Conservation (phyloP, 2,797 vertebrate species). For the Anguilla anguilla region DNA sequence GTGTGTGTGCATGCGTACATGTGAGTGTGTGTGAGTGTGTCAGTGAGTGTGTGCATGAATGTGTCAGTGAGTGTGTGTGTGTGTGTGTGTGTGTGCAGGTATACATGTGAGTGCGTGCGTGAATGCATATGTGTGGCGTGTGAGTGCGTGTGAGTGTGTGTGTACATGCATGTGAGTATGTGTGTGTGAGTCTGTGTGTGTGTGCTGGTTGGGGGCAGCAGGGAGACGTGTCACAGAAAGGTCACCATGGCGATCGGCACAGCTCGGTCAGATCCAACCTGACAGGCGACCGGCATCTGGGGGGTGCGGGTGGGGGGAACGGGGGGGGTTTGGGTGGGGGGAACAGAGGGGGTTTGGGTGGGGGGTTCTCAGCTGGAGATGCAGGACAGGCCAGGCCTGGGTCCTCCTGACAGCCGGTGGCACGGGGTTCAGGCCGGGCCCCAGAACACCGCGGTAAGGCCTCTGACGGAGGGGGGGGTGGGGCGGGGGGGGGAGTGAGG, state of each 20-base stretch:
- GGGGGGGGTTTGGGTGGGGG: too few relatives aligned
- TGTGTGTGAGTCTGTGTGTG: neutral
- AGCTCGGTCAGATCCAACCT: neutral
- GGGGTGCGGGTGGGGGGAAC: too few relatives aligned
- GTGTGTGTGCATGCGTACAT: neutral
- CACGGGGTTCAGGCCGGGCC: neutral
- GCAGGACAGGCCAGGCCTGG: neutral
- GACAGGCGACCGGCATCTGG: neutral
- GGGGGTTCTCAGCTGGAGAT: neutral
- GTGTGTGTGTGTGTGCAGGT: neutral
- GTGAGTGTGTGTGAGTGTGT: neutral
- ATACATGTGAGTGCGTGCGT: neutral
- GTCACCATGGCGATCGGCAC: neutral
- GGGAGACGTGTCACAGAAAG: neutral
- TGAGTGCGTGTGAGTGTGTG: neutral
- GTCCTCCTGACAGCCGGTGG: slow-evolving; percentile 9
- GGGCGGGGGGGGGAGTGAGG: neutral
- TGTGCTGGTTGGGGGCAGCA: neutral
- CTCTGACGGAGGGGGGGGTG: neutral
- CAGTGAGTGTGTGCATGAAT: neutral
- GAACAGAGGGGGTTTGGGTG: neutral
- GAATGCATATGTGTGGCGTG: neutral
- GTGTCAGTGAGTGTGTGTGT: neutral
- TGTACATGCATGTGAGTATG: neutral
- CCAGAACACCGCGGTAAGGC: neutral